A percentile compares a stretch with the other conserved stretches of the same genome.
Evolutionary conservation across 2,113 vertebrate genomes (phyloP).

Genomic region (Tringa solitaria): DNA sequence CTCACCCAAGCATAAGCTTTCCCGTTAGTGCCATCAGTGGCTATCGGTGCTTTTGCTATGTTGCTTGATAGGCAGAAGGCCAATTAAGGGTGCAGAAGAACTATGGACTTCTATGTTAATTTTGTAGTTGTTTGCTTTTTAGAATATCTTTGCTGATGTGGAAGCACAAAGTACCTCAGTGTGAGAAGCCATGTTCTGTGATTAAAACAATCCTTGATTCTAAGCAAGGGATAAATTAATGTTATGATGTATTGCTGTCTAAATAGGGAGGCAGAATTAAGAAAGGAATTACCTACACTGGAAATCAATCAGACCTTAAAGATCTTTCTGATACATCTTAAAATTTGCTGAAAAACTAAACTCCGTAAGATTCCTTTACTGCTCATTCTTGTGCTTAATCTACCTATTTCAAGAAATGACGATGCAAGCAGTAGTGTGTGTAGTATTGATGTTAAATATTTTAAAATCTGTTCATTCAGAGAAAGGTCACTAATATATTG

Average conservation of each 20-base stretch:
- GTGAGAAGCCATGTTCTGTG: not conserved
- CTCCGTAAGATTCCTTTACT: not conserved
- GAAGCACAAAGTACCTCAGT: not conserved
- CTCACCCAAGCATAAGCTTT: not conserved
- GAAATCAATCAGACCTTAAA: not conserved
- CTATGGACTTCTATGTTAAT: not conserved
- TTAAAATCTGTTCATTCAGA: not conserved
- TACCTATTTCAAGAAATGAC: not conserved
- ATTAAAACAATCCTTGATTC: not conserved
- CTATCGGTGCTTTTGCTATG: rapidly evolving
- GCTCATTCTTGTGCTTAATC: not conserved
- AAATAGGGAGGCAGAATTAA: not conserved
- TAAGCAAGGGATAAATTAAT: not conserved
- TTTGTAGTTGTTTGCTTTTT: not conserved
- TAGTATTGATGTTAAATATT: not conserved
- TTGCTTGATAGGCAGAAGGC: not conserved
- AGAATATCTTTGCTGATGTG: not conserved
- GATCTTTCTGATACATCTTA: not conserved
- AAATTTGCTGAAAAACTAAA: not conserved
- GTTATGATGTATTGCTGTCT: not conserved
- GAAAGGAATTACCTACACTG: not conserved
- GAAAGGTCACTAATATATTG: not conserved
- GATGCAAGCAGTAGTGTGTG: not conserved
- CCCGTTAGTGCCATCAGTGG: not conserved
- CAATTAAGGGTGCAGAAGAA: not conserved